phyloP scores from a whole-genome alignment of 2,113 vertebrate species.

The Daboia siamensis region DNA sequence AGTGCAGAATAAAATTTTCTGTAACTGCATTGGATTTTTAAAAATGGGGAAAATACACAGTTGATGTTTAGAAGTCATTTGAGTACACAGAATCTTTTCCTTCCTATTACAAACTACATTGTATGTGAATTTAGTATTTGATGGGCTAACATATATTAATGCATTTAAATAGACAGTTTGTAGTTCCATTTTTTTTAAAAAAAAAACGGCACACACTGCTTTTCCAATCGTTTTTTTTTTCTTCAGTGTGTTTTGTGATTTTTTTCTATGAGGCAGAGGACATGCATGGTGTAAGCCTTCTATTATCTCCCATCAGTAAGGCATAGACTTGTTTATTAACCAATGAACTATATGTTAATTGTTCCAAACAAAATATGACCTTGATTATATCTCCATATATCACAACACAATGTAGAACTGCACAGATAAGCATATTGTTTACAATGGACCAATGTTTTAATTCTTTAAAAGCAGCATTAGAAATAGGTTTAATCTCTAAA shows the following conservation, averaged over 20 bases:
- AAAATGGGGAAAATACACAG: not conserved
- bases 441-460: not conserved
- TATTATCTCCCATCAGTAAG: not conserved
- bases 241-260: not conserved
- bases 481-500: slow-evolving; percentile 8
- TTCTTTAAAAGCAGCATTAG: not conserved
- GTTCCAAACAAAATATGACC: not conserved
- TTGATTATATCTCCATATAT: not conserved
- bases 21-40: not conserved
- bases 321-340: not conserved
- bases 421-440: not conserved
- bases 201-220: not conserved
- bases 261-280: not conserved
- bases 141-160: not conserved
- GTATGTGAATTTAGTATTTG: not conserved
- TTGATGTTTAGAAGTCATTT: not conserved
- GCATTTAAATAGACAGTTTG: not conserved
- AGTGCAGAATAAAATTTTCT: not conserved
- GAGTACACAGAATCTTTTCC: not conserved
- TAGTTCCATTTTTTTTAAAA: not conserved
- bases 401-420: not conserved
- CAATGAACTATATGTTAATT: not conserved
- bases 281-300: not conserved
- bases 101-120: not conserved
- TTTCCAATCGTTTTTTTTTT: not conserved